Evolutionary conservation across 2,888 invertebrate species (phyloP), one percentile per base, ranked within the genome.

Genomic region (Ypsolopha sequella): DNA sequence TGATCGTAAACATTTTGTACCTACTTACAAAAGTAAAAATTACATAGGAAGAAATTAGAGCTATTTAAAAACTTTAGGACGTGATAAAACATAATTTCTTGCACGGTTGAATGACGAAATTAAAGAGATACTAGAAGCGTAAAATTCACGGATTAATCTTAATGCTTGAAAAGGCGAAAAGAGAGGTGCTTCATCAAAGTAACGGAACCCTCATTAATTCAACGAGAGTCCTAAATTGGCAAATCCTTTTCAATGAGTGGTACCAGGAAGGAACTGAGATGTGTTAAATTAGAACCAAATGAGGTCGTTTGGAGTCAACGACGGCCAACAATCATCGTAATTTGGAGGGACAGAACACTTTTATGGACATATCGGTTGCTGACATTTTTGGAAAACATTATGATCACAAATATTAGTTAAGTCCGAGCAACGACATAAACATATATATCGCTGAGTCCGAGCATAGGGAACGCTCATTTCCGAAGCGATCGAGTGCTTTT

Each of bases 271-370:
- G 60, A 65, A 66, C 60, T 66, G 60, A 60, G 73, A 73, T 74
- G 70, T 68, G 63, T 64, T 73, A 76, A 78, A 78, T 78, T 73
- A 73, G 67, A 69, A 70, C 75, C 61, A 65, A 73, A 73, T 67
- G 71, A 67, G 71, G 64, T 62, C 62, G 65, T 64, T 65, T 58
- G 54, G 58, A 64, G 57, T 64, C 64, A 64, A 64, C 63, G 60
- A 13, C 11, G 41, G 43, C 14, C 41, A 41, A 36, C 13, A 33
- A 34, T 35, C 13, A 49, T 39, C 41, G 35, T 49, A 49, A 41
- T 41, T 24, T 49, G 49, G 41, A 10, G 49, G 14, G 36, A 43
- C 41, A 13, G n/a, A 50, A 11, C 9, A 36, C 41, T 50, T 39
- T 33, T n/a, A 39, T 8, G 48, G 24, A 39, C n/a, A 13, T 47